phyloP scores from a whole-genome alignment of 2,888 invertebrate genomes.

The Xestoiulus laeticollis region DNA sequence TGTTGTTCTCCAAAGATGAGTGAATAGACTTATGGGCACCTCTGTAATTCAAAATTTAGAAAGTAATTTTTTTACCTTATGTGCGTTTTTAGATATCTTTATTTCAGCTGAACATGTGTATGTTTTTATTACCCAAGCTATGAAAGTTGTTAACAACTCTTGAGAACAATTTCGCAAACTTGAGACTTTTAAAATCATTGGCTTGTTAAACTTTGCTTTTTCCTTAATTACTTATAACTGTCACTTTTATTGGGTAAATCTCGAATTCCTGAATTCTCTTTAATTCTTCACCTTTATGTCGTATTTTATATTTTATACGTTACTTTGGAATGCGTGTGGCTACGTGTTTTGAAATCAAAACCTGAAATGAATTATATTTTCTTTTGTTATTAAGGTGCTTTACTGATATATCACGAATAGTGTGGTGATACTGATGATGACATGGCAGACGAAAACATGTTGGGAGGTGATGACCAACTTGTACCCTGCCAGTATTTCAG shows the following conservation, averaged over 20 bases:
- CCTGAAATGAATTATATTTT: not conserved
- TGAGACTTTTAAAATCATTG: not conserved
- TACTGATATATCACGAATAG: not conserved
- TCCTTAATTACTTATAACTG: not conserved
- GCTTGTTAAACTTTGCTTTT: not conserved
- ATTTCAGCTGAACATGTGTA: too few relatives aligned
- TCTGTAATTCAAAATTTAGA: too few relatives aligned
- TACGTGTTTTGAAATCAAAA: not conserved
- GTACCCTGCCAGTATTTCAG: not conserved
- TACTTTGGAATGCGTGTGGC: not conserved
- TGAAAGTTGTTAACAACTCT: too few relatives aligned
- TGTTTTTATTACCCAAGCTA: too few relatives aligned
- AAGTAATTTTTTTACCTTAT: too few relatives aligned
- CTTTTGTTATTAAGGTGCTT: not conserved
- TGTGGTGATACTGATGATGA: not conserved
- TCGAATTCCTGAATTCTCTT: not conserved
- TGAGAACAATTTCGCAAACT: not conserved
- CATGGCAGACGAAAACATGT: not conserved
- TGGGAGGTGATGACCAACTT: slow-evolving; percentile 3
- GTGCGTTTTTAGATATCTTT: too few relatives aligned
- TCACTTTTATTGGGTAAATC: not conserved
- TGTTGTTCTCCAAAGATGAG: too few relatives aligned
- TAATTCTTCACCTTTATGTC: not conserved
- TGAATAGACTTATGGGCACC: too few relatives aligned
- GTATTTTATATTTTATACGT: not conserved